Evolutionary conservation across 2,797 vertebrate genomes (phyloP).

Genomic region (Esox masquinongy): DNA sequence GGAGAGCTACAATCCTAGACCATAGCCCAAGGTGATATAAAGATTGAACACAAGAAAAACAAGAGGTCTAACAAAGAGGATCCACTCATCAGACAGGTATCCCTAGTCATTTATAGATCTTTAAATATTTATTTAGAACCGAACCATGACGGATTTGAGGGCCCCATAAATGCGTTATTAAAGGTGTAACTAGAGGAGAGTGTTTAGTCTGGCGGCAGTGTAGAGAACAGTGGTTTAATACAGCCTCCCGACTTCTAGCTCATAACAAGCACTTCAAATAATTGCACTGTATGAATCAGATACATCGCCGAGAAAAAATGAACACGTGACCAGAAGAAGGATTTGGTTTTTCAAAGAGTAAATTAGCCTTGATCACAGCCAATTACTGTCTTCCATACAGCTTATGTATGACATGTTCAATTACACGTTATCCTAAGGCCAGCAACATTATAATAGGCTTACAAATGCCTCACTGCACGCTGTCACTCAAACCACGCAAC

Average conservation of each 20-base stretch:
- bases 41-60: background rate
- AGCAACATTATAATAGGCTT: background rate
- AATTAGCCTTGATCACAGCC: background rate
- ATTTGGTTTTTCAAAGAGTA: background rate
- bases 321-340: background rate
- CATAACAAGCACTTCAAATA: background rate
- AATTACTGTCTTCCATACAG: background rate
- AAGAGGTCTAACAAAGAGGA: conserved; percentile 30
- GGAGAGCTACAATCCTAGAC: background rate
- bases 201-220: conserved; percentile 54
- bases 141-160: conserved; percentile 22
- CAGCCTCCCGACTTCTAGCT: background rate
- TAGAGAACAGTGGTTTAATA: background rate
- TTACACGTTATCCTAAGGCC: background rate
- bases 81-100: conserved; percentile 22
- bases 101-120: conserved; percentile 27
- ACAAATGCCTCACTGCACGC: background rate
- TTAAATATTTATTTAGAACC: conserved; percentile 52
- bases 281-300: background rate
- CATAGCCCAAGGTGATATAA: background rate
- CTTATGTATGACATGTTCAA: background rate
- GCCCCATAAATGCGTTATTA: conserved; percentile 37
- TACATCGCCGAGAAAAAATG: background rate
- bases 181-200: conserved; percentile 36
- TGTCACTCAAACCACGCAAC: too few relatives aligned